Base-by-base conservation (phyloP, 1,140 invertebrate genomes). In the Caerostris darwini region DNA sequence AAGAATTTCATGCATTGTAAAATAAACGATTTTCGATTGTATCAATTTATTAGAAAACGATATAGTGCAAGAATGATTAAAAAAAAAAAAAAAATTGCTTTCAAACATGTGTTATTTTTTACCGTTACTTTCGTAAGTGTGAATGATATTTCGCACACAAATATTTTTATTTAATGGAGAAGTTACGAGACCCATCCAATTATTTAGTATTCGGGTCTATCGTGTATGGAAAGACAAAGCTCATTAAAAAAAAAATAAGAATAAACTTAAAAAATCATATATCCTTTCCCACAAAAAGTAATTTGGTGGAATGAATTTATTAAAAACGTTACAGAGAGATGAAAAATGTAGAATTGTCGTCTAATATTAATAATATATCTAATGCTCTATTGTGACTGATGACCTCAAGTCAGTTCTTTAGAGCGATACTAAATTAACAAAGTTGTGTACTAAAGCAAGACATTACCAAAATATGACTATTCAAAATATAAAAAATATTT, bases 401-500 rank as follows among this genome's bases (percentile, higher is more conserved):
- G 90, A 92, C 19, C 50, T 92, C 19, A 92, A 85, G 81, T 17
- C 19, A 5, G 58, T 85, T 12, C 3, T 64, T 12, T 7, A 14
- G 0, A 64, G 19, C n/a, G 54, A 92, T 67, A 12, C 6, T 3
- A 83, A 19, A 54, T 19, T 92, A 19, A 56, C 81, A 7, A 34
- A 86, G n/a, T 50, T 85, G 7, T 85, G 67, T 56, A 85, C 58
- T 3, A 92, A 86, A 92, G 34, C 59, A 10, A 85, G 59, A 56
- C 58, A 85, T 54, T 59, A 92, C n/a, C n/a, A 17, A 3, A 85
- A 85, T 67, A 85, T 50, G 50, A 34, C 58, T 19, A 69, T 92
- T 57, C 85, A 85, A 19, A 67, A 64, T 5, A 54, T 14, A 5
- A 59, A 85, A 57, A 92, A 92, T 92, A 3, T 85, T 5, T 92